phyloP scores from a whole-genome alignment of 2,888 invertebrate genomes.

The Antheraea assamensis region DNA sequence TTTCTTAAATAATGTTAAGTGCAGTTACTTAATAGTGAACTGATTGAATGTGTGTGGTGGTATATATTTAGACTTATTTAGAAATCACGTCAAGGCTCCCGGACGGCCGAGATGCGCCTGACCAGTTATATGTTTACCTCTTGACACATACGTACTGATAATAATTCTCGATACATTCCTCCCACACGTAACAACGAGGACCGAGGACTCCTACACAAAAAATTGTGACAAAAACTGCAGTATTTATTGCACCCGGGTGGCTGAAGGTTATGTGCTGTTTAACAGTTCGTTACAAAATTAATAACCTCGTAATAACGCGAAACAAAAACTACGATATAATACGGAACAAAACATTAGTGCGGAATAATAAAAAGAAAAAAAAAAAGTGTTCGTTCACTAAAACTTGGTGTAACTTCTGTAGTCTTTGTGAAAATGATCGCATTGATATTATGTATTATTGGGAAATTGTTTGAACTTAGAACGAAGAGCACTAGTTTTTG shows the following conservation, averaged over 20 bases:
- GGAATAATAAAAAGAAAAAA: conserved; percentile 54
- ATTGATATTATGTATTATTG: conserved; percentile 60
- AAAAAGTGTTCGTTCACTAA: conserved; percentile 45
- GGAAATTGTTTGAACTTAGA: conserved; percentile 59
- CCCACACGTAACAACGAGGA: conserved; percentile 32
- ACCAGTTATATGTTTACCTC: conserved; percentile 45
- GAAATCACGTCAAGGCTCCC: conserved; percentile 57
- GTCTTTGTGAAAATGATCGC: conserved; percentile 58
- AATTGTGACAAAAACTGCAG: conserved; percentile 42
- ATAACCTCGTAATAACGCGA: conserved; percentile 33
- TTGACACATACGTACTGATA: conserved; percentile 52
- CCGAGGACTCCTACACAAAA: conserved; percentile 33
- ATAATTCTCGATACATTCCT: conserved; percentile 57
- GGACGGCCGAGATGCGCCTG: conserved; percentile 45
- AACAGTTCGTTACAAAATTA: conserved; percentile 32
- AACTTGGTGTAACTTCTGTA: conserved; percentile 20
- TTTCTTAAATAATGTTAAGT: conserved; percentile 23
- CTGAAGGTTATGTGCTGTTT: conserved; percentile 50
- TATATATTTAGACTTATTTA: conserved; percentile 55
- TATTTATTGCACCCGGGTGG: conserved; percentile 32
- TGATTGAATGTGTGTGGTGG: conserved; percentile 48
- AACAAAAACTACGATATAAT: conserved; percentile 30
- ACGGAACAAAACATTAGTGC: conserved; percentile 37
- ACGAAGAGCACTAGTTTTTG: conserved; percentile 36
- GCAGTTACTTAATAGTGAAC: conserved; percentile 34